Evolutionary conservation across 2,113 vertebrate species (phyloP), one percentile per base, ranked within the genome.

Genomic region (Lichenostomus cassidix): DNA sequence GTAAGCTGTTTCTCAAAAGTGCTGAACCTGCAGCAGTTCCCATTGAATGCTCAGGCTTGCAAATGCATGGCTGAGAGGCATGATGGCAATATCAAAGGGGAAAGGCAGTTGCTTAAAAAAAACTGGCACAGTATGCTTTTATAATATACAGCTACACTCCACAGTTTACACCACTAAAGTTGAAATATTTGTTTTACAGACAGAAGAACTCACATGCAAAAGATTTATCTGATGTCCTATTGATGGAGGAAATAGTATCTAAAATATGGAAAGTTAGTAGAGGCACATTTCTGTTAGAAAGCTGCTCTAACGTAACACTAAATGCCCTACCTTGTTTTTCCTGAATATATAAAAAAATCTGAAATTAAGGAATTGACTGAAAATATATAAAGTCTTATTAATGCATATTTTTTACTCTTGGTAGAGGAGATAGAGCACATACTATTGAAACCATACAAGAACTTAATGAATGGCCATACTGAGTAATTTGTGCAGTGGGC

Each of bases 11-110:
- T 91, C 88, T 93, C 82, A 70, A 92, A 94, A 95, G 79, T 85
- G 87, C 92, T 95, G 94, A 95, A 95, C 78, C 63, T 94, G 91
- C 93, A 95, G 90, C 93, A 59, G 63, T 85, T 93, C 94, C 95
- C 75, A 91, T 31, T 93, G 90, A 91, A 67, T 67, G 46, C 27
- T 94, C 65, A 65, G 73, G 87, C 92, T 82, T 79, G 67, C 25
- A 80, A 95, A 92, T 85, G 68, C 91, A 47, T 16, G 63, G 65
- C 85, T 50, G 89, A 75, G 70, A 75, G 89, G 52, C 83, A 60
- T 0, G 12, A 46, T 70, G 75, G 77, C 47, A 21, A 3, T 83
- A 82, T 65, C 84, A 93, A 93, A 77, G 79, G 27, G 68, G 64
- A 88, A 86, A 67, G 33, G 47, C 1, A 0, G 59, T 77, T 73